These are phyloP conservation scores for Melitaea cinxia DNA, from an alignment of 1,140 invertebrate species.

Conservation along the genomic window DNA sequence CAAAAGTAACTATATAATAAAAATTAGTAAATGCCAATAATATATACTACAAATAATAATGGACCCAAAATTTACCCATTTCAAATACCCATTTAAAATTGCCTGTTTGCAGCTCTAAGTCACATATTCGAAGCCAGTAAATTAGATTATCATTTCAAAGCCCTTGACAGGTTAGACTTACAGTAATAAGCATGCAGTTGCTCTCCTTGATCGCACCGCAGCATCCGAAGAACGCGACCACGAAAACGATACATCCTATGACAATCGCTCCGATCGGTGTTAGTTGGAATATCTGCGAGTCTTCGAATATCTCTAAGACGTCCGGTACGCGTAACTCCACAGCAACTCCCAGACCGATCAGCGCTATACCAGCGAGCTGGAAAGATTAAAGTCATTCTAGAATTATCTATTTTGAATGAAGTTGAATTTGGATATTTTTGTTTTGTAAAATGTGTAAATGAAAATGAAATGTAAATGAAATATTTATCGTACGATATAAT, in stretches of 20 bases:
- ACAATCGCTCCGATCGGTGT: slow-evolving; percentile 89
- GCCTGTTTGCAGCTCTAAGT: too few species aligned
- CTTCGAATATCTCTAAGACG: slow-evolving; percentile 86
- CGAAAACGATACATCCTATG: slow-evolving; percentile 89
- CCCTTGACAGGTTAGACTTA: slow-evolving; percentile 70
- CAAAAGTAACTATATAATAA: neutral
- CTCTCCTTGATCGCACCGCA: slow-evolving; percentile 94
- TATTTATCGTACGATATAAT: too few species aligned
- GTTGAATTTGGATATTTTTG: too few species aligned
- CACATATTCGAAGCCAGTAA: too few species aligned
- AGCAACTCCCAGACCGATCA: slow-evolving; percentile 90
- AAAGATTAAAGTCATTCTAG: slow-evolving; percentile 63
- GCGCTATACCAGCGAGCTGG: slow-evolving; percentile 88
- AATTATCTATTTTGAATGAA: too few species aligned
- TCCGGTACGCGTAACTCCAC: slow-evolving; percentile 87
- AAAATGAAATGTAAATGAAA: too few species aligned
- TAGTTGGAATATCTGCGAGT: slow-evolving; percentile 80
- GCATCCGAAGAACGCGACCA: slow-evolving; percentile 95
- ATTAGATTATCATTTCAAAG: too few species aligned
- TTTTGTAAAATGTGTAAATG: too few species aligned
- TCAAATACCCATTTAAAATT: too few species aligned
- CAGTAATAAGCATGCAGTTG: slow-evolving; percentile 92
- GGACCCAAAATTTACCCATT: neutral
- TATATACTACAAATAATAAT: too few species aligned
- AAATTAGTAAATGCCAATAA: too few species aligned